Base-by-base conservation (phyloP, 2,888 invertebrate species). In the Parnassius apollo region DNA sequence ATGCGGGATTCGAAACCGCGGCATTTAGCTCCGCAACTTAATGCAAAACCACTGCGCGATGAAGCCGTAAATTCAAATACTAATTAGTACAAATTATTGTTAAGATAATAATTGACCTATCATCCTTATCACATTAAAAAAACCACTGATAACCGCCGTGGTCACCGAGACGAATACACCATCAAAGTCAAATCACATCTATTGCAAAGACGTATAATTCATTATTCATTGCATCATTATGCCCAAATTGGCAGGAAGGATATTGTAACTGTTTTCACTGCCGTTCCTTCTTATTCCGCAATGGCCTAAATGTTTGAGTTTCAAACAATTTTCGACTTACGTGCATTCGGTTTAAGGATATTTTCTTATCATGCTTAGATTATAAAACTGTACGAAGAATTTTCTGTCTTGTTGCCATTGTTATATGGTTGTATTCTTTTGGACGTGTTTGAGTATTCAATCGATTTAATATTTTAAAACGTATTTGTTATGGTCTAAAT, bases 191-290 rank as follows among this genome's bases (percentile, higher is more conserved):
- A 57, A 49, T 49, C 35, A 1, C 1, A n/a, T 42, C 13, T 57
- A 42, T 11, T 10, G 10, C 49, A 49, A 13, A 11, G 8, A 10
- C 0, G 8, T 4, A 51, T 22, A 50, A n/a, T 51, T 50, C 12
- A 58, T 44, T 44, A 22, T 58, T 12, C 42, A 44, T 51, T 51
- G 42, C 13, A 35, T 2, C 25, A 25, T 10, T 13, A n/a, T 22
- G 2, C 7, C 18, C 13, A 59, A 59, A 45, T 52, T 52, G 12
- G 35, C 59, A 9, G 59, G 59, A 59, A 59, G 59, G 59, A 52
- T 22, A 52, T 59, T n/a, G 58, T 44, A 52, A 59, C 10, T 52
- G 52, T 44, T 53, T 45, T 25, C 51, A 45, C 45, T 35, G 22
- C 10, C 42, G 45, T 46, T 57, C 10, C 18, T 56, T 45, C 45